Evolutionary conservation across 1,140 invertebrate species (phyloP), one percentile per base, ranked within the genome.

Genomic region (Cotesia vestalis): DNA sequence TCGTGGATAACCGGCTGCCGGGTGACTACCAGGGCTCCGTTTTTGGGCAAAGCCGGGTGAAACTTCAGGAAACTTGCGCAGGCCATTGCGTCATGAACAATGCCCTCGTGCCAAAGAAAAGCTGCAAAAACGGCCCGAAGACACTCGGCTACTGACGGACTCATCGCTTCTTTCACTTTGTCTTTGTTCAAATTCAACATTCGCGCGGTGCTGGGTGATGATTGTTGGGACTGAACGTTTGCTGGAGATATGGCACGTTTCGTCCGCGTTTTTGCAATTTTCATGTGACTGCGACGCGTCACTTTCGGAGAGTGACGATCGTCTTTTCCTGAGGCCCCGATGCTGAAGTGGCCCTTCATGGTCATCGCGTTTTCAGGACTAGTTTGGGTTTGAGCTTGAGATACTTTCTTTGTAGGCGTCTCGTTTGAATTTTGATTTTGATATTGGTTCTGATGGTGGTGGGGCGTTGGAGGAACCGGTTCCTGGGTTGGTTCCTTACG

Each of bases 41-140:
- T 90, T 79, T 95, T 95, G 4, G 94, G 93, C 69, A 97, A 85
- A 17, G 91, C 91, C 4, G 96, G 96, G 84, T 98, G 96, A 82
- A 98, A 98, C 86, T 98, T 98, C 0, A 99, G 87, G 81, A 96
- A 99, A 4, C 96, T 96, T 0, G 97, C 96, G 81, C 96, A 97
- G 0, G 97, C 96, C 93, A 99, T 98, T 4, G 96, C 96, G 84
- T 99, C 97, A 83, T 98, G 96, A 0, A 98, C 95, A 55, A 99
- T 94, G 1, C 95, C 96, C 89, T 98, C 96, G 84, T 99, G 97
- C 97, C 97, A 99, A 1, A 99, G 85, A 79, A 98, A 93, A 0
- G 97, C 96, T 0, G 97, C 96, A 86, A 99, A 99, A 0, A 98
- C 94, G 0, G 96, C 94, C 4, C 98, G 89, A 4, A 98, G 85